phyloP scores from a whole-genome alignment of 2,113 vertebrate species.

The Spilogale gracilis region DNA sequence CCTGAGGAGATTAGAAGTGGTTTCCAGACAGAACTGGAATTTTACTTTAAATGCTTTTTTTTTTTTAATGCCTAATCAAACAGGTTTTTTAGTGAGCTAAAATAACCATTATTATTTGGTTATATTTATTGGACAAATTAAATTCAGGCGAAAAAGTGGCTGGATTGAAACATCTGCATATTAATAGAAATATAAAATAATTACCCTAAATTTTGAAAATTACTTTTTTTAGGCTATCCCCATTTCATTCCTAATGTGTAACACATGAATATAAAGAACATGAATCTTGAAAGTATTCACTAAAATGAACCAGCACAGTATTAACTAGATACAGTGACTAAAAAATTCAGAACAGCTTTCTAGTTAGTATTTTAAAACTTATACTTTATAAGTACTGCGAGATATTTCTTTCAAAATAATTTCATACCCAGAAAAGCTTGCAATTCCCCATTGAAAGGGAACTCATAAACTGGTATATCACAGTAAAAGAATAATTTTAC shows the following conservation, averaged over 20 bases:
- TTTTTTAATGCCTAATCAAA: background rate
- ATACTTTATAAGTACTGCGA: background rate
- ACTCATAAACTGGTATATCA: background rate
- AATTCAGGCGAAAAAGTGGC: background rate
- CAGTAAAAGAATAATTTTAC: background rate
- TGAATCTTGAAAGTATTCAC: background rate
- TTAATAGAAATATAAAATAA: conserved; percentile 10
- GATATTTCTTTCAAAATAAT: background rate
- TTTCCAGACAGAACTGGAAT: background rate
- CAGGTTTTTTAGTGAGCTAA: background rate
- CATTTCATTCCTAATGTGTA: background rate
- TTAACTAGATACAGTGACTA: background rate
- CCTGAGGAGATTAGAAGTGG: background rate
- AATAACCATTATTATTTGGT: background rate
- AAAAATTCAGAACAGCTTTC: background rate
- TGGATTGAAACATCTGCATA: background rate
- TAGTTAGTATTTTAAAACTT: conserved; percentile 1
- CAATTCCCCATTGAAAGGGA: background rate
- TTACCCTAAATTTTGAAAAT: background rate
- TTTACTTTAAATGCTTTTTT: conserved; percentile 19
- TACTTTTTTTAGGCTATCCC: background rate
- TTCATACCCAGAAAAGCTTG: background rate
- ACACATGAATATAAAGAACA: background rate
- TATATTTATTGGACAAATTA: background rate
- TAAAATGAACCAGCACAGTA: background rate